A percentile compares a stretch with the other conserved stretches of the same genome.
Evolutionary conservation across 2,113 vertebrate genomes (phyloP).

Genomic region (Microtus richardsoni): DNA sequence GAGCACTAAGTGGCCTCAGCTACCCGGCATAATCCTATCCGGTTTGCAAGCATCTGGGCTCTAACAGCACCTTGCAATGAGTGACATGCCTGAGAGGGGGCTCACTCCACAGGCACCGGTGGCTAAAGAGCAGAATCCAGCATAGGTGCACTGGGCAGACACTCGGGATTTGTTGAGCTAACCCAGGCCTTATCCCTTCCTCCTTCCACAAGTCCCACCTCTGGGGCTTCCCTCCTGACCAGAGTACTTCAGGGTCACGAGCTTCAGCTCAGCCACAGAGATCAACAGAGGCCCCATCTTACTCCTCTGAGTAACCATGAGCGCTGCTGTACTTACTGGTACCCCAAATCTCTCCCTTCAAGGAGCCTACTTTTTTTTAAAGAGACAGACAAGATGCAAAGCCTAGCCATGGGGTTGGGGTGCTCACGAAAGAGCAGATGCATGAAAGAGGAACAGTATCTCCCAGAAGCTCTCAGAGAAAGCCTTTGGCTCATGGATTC

Average conservation of each 20-base stretch:
- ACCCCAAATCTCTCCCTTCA: not conserved
- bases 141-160: not conserved
- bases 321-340: not conserved
- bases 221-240: not conserved
- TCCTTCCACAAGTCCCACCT: not conserved
- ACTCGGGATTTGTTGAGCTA: not conserved
- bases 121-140: not conserved
- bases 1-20: not conserved
- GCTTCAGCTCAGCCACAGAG: not conserved
- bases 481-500: too few relatives aligned
- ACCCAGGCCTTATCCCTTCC: not conserved
- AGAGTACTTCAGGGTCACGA: not conserved
- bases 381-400: not conserved
- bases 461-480: not conserved
- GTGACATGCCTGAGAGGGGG: fast-evolving
- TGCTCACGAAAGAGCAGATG: not conserved
- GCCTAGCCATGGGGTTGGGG: not conserved
- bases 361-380: not conserved
- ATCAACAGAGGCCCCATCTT: not conserved
- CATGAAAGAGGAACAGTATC: not conserved
- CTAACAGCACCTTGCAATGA: fast-evolving
- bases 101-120: not conserved
- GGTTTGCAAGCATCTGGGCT: not conserved
- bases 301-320: not conserved
- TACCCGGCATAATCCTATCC: not conserved